These are phyloP conservation scores for Lithobates pipiens DNA, from an alignment of 2,797 vertebrate species.

Conservation along the genomic window DNA sequence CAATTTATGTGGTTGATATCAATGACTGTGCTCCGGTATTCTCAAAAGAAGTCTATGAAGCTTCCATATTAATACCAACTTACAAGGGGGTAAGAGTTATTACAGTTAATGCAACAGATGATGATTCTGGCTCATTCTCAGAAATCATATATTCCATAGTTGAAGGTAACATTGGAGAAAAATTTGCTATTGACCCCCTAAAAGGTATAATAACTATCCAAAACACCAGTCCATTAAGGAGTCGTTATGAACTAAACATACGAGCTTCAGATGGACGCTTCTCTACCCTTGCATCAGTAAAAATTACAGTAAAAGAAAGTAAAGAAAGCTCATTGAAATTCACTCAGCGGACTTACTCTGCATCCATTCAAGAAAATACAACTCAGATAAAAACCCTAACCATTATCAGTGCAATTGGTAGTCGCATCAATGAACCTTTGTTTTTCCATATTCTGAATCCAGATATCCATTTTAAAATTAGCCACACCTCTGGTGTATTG, in stretches of 20 bases:
- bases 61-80: slow-evolving; percentile 86
- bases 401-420: slow-evolving; percentile 89
- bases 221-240: slow-evolving; percentile 92
- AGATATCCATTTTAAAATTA: slow-evolving; percentile 90
- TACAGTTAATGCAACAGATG: slow-evolving; percentile 87
- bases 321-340: slow-evolving; percentile 89
- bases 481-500: slow-evolving; percentile 91
- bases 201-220: slow-evolving; percentile 88
- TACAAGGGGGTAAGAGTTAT: slow-evolving; percentile 91
- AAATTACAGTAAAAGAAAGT: slow-evolving; percentile 92
- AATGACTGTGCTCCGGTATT: slow-evolving; percentile 94
- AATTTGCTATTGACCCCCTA: slow-evolving; percentile 86
- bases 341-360: slow-evolving; percentile 88
- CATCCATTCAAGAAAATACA: slow-evolving; percentile 87
- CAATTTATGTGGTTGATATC: slow-evolving; percentile 89
- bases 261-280: slow-evolving; percentile 94
- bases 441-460: slow-evolving; percentile 95
- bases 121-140: slow-evolving; percentile 88
- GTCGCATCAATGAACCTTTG: slow-evolving; percentile 92
- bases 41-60: slow-evolving; percentile 85
- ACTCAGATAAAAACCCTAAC: slow-evolving; percentile 87
- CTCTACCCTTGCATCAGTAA: slow-evolving; percentile 83
- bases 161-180: slow-evolving; percentile 97
- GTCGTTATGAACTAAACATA: slow-evolving; percentile 91
- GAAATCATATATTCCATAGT: slow-evolving; percentile 91